These are phyloP conservation scores for Nylanderia fulva DNA, from an alignment of 1,140 invertebrate genomes.

Conservation along the genomic window DNA sequence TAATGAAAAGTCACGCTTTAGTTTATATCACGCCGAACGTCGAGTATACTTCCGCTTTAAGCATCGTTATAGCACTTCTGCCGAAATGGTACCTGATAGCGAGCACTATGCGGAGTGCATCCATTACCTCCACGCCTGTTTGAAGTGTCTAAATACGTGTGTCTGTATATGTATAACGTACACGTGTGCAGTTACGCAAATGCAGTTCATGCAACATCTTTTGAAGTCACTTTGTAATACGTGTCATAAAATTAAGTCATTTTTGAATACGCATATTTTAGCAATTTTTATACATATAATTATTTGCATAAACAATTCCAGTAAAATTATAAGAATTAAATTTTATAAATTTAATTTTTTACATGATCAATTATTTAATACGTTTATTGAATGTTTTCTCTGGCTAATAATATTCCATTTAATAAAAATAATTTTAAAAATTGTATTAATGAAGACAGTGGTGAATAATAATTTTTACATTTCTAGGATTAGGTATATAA, in stretches of 20 bases:
- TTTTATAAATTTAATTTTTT: too few relatives aligned
- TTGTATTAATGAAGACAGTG: neutral
- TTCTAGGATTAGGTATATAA: too few relatives aligned
- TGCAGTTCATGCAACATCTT: slow-evolving; percentile 38
- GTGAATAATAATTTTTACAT: too few relatives aligned
- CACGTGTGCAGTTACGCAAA: slow-evolving; percentile 9
- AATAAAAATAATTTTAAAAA: neutral
- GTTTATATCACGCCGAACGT: slow-evolving; percentile 32
- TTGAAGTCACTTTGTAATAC: slow-evolving; percentile 31
- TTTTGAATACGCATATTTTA: slow-evolving; percentile 27
- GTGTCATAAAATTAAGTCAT: slow-evolving; percentile 1
- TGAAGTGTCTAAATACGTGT: slow-evolving; percentile 64
- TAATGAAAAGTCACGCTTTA: slow-evolving; percentile 36
- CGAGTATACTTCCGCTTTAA: slow-evolving; percentile 43
- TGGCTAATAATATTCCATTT: neutral
- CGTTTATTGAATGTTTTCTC: neutral
- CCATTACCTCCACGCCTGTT: slow-evolving; percentile 61
- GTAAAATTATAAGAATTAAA: neutral
- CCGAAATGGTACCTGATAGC: slow-evolving; percentile 59
- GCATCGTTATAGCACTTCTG: slow-evolving; percentile 46
- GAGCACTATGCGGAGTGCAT: slow-evolving; percentile 59
- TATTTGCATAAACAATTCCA: neutral
- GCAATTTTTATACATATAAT: neutral
- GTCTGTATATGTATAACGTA: slow-evolving; percentile 38
- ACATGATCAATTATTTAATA: neutral